A percentile compares a stretch with the other conserved stretches of the same genome.
phyloP scores from a whole-genome alignment of 2,797 vertebrate genomes.

The Spondyliosoma cantharus region DNA sequence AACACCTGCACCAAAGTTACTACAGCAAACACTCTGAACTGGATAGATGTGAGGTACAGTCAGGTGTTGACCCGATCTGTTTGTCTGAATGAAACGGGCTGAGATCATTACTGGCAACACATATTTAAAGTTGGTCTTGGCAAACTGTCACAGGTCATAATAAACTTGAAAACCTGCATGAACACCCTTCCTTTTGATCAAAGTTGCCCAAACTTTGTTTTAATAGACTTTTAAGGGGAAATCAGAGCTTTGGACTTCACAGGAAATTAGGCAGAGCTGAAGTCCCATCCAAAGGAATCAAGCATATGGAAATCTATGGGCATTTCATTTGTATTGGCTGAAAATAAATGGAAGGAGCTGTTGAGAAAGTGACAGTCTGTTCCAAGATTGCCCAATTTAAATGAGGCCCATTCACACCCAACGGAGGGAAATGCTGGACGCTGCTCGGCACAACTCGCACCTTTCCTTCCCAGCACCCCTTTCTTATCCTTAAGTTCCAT shows the following conservation, averaged over 20 bases:
- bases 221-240: constrained; percentile 74
- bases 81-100: constrained; percentile 64
- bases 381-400: constrained; percentile 73
- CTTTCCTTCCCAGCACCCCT: constrained; percentile 25
- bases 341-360: constrained; percentile 73
- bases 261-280: constrained; percentile 70
- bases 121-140: constrained; percentile 73
- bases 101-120: constrained; percentile 76
- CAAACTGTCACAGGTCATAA: constrained; percentile 58
- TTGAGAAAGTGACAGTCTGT: constrained; percentile 61
- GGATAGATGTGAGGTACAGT: constrained; percentile 63
- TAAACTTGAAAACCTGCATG: constrained; percentile 68
- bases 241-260: constrained; percentile 69
- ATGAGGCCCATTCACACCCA: constrained; percentile 69
- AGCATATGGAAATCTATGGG: constrained; percentile 77
- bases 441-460: constrained; percentile 29
- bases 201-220: constrained; percentile 69
- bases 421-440: constrained; percentile 54
- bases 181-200: constrained; percentile 72
- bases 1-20: constrained; percentile 65
- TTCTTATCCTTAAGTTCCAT: background rate
- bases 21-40: constrained; percentile 52
- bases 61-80: constrained; percentile 71
- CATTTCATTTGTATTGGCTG: constrained; percentile 76
- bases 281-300: constrained; percentile 71